A percentile compares a stretch with the other conserved stretches of the same genome.
Evolutionary conservation across 2,888 invertebrate genomes (phyloP).

Genomic region (Xestoiulus laeticollis): DNA sequence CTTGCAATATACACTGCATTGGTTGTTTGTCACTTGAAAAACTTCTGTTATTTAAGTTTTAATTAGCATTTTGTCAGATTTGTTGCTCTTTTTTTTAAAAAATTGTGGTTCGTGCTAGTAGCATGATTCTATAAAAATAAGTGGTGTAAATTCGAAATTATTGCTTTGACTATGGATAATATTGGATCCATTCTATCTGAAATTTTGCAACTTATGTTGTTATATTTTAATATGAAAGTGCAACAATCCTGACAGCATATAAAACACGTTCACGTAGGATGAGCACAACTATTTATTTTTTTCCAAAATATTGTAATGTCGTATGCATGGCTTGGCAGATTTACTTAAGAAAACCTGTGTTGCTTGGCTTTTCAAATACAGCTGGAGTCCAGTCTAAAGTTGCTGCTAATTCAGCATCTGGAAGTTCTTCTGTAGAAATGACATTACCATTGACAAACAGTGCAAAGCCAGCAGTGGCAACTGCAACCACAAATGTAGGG

Average conservation of each 20-base stretch:
- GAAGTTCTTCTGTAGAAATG: slow-evolving; percentile 38
- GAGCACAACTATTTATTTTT: neutral
- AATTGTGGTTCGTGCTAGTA: neutral
- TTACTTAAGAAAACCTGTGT: slow-evolving; percentile 33
- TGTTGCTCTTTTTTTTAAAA: neutral
- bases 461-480: slow-evolving; percentile 29
- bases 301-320: neutral
- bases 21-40: neutral
- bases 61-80: neutral
- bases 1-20: slow-evolving; percentile 11
- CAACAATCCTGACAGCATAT: neutral
- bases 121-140: neutral
- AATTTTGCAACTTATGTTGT: neutral
- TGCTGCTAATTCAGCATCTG: slow-evolving; percentile 10
- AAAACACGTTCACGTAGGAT: neutral
- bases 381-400: slow-evolving; percentile 30
- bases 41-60: neutral
- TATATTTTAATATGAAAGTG: neutral
- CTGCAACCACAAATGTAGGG: slow-evolving; percentile 42
- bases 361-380: slow-evolving; percentile 40
- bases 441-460: slow-evolving; percentile 28
- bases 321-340: slow-evolving; percentile 39
- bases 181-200: neutral
- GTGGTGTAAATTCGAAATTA: neutral
- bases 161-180: neutral